phyloP scores from a whole-genome alignment of 1,140 invertebrate species.

The Psilanteris sp. region DNA sequence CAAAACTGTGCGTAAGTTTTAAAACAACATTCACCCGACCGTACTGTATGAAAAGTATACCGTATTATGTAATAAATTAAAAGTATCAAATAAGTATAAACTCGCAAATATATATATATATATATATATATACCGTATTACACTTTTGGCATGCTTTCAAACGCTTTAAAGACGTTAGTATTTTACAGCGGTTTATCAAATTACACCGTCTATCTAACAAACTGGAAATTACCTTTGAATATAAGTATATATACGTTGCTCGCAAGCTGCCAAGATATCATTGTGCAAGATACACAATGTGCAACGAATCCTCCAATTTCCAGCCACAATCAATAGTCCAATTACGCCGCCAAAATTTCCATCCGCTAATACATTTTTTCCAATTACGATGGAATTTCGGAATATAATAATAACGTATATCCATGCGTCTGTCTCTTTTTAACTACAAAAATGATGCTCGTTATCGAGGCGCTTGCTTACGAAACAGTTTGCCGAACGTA shows the following conservation, averaged over 20 bases:
- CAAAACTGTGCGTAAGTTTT: too few relatives aligned
- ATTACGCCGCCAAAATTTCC: slow-evolving; percentile 13
- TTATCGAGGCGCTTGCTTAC: slow-evolving; percentile 2
- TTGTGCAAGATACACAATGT: slow-evolving; percentile 23
- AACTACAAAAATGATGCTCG: not conserved
- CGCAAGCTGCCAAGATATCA: slow-evolving; percentile 33
- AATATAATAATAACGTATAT: too few relatives aligned
- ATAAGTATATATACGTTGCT: slow-evolving; percentile 17
- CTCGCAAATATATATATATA: too few relatives aligned
- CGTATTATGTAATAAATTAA: too few relatives aligned
- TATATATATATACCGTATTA: too few relatives aligned
- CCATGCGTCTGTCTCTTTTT: not conserved
- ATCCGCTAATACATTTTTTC: not conserved
- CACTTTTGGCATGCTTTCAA: not conserved
- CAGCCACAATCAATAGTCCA: slow-evolving; percentile 16
- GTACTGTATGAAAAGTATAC: too few relatives aligned
- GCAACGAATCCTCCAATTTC: slow-evolving; percentile 36
- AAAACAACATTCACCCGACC: too few relatives aligned
- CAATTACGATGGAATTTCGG: too few relatives aligned
- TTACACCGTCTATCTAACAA: slow-evolving; percentile 1
- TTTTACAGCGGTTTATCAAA: not conserved
- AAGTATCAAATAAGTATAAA: too few relatives aligned
- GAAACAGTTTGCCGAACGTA: slow-evolving; percentile 5
- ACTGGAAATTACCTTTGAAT: slow-evolving; percentile 47
- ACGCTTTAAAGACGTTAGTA: not conserved